phyloP scores from a whole-genome alignment of 2,888 invertebrate genomes.

The Clistopyga incitator region DNA sequence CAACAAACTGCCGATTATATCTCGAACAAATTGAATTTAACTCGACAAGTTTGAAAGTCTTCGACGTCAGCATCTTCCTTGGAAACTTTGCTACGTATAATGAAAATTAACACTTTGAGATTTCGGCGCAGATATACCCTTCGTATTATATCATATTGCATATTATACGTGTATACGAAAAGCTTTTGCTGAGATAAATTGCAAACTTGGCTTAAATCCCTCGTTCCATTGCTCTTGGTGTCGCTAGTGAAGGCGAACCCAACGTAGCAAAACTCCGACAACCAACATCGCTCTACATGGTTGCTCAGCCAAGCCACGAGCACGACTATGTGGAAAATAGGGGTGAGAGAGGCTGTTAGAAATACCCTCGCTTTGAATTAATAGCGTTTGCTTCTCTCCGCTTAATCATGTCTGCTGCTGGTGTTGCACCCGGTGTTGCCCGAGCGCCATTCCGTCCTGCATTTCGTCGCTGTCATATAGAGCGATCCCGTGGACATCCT shows the following conservation, averaged over 20 bases:
- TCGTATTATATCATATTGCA: constrained; percentile 25
- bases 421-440: constrained; percentile 22
- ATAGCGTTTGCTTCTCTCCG: constrained; percentile 71
- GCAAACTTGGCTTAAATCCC: constrained; percentile 41
- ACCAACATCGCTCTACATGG: constrained; percentile 54
- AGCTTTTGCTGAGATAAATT: constrained; percentile 50
- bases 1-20: background rate
- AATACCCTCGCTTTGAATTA: constrained; percentile 66
- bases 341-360: constrained; percentile 35
- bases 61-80: constrained; percentile 16
- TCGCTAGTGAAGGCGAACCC: constrained; percentile 9
- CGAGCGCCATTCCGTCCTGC: constrained; percentile 32
- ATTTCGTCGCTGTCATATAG: constrained; percentile 23
- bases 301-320: constrained; percentile 34
- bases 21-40: background rate
- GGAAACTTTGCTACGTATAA: constrained; percentile 40
- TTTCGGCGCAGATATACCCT: constrained; percentile 13
- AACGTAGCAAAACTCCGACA: constrained; percentile 54
- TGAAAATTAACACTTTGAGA: constrained; percentile 37
- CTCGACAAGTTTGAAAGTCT: constrained; percentile 23
- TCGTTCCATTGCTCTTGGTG: constrained; percentile 19
- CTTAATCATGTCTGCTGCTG: constrained; percentile 70
- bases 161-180: constrained; percentile 30
- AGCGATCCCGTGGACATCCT: constrained; percentile 12
- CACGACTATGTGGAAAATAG: background rate